Evolutionary conservation across 2,797 vertebrate species (phyloP), one percentile per base, ranked within the genome.

Genomic region (Sitta carolinensis): DNA sequence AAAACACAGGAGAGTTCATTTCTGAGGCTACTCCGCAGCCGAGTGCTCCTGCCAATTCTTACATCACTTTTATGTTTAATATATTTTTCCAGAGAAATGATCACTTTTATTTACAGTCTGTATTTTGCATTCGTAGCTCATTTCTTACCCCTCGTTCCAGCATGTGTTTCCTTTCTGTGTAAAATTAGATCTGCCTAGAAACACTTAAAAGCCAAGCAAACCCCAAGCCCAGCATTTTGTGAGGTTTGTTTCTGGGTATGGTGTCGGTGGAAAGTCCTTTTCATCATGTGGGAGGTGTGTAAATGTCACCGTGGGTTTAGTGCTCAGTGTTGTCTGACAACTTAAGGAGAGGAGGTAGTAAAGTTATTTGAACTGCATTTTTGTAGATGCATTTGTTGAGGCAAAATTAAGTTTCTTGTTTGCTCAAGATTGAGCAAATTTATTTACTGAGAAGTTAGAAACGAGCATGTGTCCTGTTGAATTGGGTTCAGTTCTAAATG

Each of bases 11-110:
- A 86, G 76, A 72, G 25, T 78, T 57, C 29, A 67, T 89, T 90
- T 82, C 75, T 76, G n/a, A 76, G 55, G 61, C 69, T 89, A 10
- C 64, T 77, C 61, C 2, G 9, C 47, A 85, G 72, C 69, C 51
- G 30, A 86, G 21, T 45, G 29, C 70, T 82, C 80, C 59, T 93
- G 95, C 91, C 86, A 93, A 36, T 93, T 92, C 93, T 94, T 90
- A 70, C 67, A 52, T 95, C 74, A 82, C 68, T 90, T 88, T 51
- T n/a, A 64, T 42, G 40, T 87, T 90, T 69, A n/a, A 89, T 79
- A 30, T 26, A n/a, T 69, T 92, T 87, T 95, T 93, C 85, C 91
- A 77, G 63, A 67, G 48, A 47, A 87, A 55, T 20, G 26, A 43
- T 66, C 17, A 9, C 51, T 87, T 89, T 42, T 76, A 47, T 92